Conservation (phyloP, 2,888 invertebrate genomes). For the Rhagonycha lutea region DNA sequence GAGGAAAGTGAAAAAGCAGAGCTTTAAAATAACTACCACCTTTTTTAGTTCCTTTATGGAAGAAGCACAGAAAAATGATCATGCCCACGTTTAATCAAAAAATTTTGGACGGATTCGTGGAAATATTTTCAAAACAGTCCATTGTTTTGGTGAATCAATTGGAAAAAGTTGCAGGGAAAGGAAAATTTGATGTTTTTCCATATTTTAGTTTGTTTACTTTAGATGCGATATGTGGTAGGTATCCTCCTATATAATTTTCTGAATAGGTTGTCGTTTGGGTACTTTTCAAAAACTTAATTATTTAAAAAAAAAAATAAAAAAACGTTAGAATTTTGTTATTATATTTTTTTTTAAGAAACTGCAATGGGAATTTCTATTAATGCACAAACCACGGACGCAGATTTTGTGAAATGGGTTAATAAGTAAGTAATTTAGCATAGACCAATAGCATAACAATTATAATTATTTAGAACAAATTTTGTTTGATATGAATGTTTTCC, state of each 20-base stretch:
- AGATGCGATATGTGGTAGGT: constrained; percentile 66
- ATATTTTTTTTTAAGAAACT: constrained; percentile 62
- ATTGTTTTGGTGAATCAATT: constrained; percentile 57
- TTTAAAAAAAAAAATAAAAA: too few relatives aligned
- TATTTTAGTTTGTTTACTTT: constrained; percentile 62
- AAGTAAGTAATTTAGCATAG: constrained; percentile 35
- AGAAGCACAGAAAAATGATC: constrained; percentile 61
- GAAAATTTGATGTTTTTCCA: constrained; percentile 60
- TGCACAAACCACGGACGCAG: constrained; percentile 61
- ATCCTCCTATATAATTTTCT: neutral
- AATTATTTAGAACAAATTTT: neutral
- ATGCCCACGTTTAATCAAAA: constrained; percentile 70
- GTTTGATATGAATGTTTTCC: neutral
- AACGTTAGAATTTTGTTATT: too few relatives aligned
- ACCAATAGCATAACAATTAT: too few relatives aligned
- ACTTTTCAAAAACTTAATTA: too few relatives aligned
- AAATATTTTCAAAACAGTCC: constrained; percentile 65
- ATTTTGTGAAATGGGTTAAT: constrained; percentile 52
- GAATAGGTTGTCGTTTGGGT: too few relatives aligned
- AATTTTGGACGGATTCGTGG: constrained; percentile 64
- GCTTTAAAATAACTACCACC: too few relatives aligned
- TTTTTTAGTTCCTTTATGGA: constrained; percentile 57
- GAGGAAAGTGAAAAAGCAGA: neutral
- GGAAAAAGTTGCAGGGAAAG: constrained; percentile 49
- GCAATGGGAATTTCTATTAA: constrained; percentile 72